A percentile compares a stretch with the other conserved stretches of the same genome.
Conservation (phyloP, 2,797 vertebrate species). For the Epinephelus awoara region DNA sequence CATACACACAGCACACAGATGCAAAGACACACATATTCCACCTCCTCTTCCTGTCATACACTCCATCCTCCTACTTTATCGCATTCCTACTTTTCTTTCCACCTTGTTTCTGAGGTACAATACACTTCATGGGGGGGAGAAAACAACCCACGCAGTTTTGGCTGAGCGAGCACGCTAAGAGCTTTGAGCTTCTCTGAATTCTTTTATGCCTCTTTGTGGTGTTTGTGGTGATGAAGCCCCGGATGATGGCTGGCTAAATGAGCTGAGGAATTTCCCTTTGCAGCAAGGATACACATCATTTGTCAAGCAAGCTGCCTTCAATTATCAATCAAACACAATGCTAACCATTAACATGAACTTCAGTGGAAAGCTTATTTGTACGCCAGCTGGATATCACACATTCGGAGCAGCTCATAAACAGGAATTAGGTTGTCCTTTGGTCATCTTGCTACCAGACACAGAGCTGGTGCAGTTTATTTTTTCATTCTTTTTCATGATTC, state of each 20-base stretch:
- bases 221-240: slow-evolving; percentile 48
- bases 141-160: slow-evolving; percentile 50
- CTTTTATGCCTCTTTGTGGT: slow-evolving; percentile 51
- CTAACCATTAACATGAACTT: slow-evolving; percentile 43
- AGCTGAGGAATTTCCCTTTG: slow-evolving; percentile 44
- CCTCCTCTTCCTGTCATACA: slow-evolving; percentile 24
- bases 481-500: not conserved
- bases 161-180: slow-evolving; percentile 46
- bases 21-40: slow-evolving; percentile 35
- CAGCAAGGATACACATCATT: slow-evolving; percentile 56
- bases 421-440: slow-evolving; percentile 28
- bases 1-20: slow-evolving; percentile 39
- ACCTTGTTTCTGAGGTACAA: slow-evolving; percentile 35
- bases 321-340: slow-evolving; percentile 49
- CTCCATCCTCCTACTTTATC: slow-evolving; percentile 10
- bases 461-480: not conserved
- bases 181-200: slow-evolving; percentile 54
- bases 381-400: slow-evolving; percentile 42
- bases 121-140: slow-evolving; percentile 23
- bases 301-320: slow-evolving; percentile 53
- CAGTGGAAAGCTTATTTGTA: slow-evolving; percentile 46
- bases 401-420: slow-evolving; percentile 15
- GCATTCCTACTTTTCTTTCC: not conserved
- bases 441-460: slow-evolving; percentile 28
- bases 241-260: slow-evolving; percentile 50